Base-by-base conservation (phyloP, 2,113 vertebrate genomes). In the Pholis gunnellus region DNA sequence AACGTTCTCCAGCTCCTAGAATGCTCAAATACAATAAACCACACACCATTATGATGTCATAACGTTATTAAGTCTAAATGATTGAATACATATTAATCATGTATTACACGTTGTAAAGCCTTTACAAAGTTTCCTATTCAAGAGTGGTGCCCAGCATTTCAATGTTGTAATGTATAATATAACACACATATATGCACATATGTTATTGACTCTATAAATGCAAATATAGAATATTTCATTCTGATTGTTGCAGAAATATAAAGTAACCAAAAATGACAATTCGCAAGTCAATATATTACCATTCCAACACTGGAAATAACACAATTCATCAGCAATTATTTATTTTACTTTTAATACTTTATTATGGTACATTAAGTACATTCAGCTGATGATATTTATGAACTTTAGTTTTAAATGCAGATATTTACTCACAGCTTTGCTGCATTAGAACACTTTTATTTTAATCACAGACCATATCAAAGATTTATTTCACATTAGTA, bases 381-480 rank as follows among this genome's bases (percentile, higher is more conserved):
- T 66, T 72, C 25, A 65, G 1, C 6, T 56, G 13, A 54, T 54
- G 18, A 52, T 14, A 13, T 5, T 15, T 52, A 2, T 25, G 36
- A 22, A 52, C 25, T 65, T 65, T 25, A 25, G 36, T 65, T 38
- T 15, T 64, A 22, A 40, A 40, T 40, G 2, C 20, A 40, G 63
- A 63, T 38, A 38, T 13, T 29, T 36, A 20, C 18, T 2, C 38
- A 65, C 6, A 25, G 36, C 3, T 66, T 75, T 48, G 18, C 50
- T 63, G 46, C 22, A 65, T 59, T 9, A 71, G 11, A 67, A 44
- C 59, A 25, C 34, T 40, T 82, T 83, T 78, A 78, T 83, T 83
- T 8, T 66, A 81, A 67, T 81, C 40, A 73, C 0, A 11, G 6
- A 48, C 5, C 1, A 67, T 29, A 46, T 59, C 36, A 78, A 44